Evolutionary conservation across 2,888 invertebrate species (phyloP).

Genomic region (Phyllotreta cruciferae): DNA sequence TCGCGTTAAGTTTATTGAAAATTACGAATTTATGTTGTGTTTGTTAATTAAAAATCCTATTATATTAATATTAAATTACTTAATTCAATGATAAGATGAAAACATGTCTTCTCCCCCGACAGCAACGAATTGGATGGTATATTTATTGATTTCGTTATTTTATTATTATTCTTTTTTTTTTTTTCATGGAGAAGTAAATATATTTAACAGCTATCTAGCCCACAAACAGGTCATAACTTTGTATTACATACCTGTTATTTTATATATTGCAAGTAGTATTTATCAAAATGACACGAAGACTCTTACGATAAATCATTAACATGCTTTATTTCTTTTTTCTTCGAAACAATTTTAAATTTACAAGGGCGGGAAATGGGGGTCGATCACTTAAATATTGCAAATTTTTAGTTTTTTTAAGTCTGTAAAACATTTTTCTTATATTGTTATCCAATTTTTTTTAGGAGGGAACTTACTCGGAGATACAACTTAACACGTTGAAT

Average conservation of each 20-base stretch:
- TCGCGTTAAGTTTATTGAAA: background rate
- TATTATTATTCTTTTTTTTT: too few relatives aligned
- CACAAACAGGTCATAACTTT: slow-evolving; percentile 42
- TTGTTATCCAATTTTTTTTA: too few relatives aligned
- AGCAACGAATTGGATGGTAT: slow-evolving; percentile 5
- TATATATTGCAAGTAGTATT: slow-evolving; percentile 43
- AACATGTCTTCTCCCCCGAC: too few relatives aligned
- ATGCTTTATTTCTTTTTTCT: slow-evolving; percentile 31
- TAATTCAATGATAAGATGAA: too few relatives aligned
- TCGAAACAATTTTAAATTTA: background rate
- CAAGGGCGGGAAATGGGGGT: slow-evolving; percentile 1
- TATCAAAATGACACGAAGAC: slow-evolving; percentile 39
- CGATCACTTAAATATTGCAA: background rate
- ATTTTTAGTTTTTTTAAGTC: slow-evolving; percentile 9
- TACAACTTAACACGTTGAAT: background rate
- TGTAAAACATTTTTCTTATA: background rate
- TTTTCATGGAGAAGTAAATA: slow-evolving; percentile 43
- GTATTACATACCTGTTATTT: slow-evolving; percentile 46
- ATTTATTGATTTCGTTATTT: slow-evolving; percentile 44
- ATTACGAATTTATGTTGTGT: too few relatives aligned
- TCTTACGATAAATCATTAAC: slow-evolving; percentile 33
- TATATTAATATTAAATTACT: too few relatives aligned
- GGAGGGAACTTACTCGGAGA: background rate
- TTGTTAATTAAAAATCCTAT: too few relatives aligned
- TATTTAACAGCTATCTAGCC: slow-evolving; percentile 46